These are phyloP conservation scores for Pomatorhinus ruficollis DNA, from an alignment of 2,113 vertebrate genomes.

Conservation along the genomic window DNA sequence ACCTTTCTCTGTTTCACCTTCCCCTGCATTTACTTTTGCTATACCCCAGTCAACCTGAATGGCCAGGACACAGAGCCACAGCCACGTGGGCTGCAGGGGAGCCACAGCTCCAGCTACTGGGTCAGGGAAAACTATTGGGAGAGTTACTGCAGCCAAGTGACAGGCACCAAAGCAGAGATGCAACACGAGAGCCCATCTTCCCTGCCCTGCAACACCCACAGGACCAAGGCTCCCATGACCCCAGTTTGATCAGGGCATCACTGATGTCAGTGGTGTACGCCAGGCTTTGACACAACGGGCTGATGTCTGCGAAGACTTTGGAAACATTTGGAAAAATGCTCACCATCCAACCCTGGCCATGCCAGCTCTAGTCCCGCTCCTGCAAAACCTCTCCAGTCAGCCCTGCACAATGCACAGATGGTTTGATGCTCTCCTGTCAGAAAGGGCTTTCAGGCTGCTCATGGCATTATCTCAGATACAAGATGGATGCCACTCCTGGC, in stretches of 20 bases:
- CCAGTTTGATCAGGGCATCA: not conserved
- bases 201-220: not conserved
- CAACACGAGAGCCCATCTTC: not conserved
- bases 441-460: not conserved
- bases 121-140: not conserved
- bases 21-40: not conserved
- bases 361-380: not conserved
- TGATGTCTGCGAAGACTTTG: not conserved
- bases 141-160: not conserved
- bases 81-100: not conserved
- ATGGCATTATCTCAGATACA: not conserved
- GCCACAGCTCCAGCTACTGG: accelerated
- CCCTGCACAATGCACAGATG: not conserved
- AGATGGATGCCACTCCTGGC: not conserved
- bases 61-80: not conserved
- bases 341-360: not conserved
- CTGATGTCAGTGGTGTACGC: accelerated
- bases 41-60: not conserved
- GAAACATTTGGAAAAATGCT: not conserved
- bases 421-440: not conserved
- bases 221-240: not conserved
- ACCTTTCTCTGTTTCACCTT: not conserved
- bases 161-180: not conserved
- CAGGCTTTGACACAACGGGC: not conserved
- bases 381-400: not conserved